Conservation (phyloP, 2,797 vertebrate species). For the Anolis apletophallus region DNA sequence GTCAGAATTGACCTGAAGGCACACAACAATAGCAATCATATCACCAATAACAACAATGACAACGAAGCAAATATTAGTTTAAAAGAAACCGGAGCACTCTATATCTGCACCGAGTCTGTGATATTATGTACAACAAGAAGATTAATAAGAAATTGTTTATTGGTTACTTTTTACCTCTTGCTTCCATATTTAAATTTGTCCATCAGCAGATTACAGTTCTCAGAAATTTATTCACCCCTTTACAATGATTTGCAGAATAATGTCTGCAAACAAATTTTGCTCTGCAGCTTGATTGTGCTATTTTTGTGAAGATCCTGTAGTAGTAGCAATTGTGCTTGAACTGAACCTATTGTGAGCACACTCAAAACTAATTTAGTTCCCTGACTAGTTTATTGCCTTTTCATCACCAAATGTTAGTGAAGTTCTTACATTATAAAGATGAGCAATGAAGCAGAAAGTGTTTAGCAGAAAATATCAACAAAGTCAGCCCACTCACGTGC, state of each 20-base stretch:
- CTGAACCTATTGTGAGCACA: constrained; percentile 10
- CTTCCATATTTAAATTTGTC: constrained; percentile 23
- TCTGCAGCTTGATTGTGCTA: constrained; percentile 31
- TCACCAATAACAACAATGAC: neutral
- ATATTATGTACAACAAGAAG: neutral
- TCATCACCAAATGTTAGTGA: constrained; percentile 38
- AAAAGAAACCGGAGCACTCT: neutral
- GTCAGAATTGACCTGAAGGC: no score
- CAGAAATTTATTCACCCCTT: constrained; percentile 38
- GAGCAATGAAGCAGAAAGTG: constrained; percentile 37
- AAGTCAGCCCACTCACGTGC: neutral
- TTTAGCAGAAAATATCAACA: constrained; percentile 19
- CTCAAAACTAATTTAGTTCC: constrained; percentile 38
- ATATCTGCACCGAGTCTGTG: neutral
- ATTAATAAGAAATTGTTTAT: constrained; percentile 5
- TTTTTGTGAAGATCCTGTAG: neutral
- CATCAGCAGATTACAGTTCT: constrained; percentile 13
- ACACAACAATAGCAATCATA: no score
- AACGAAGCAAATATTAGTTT: neutral
- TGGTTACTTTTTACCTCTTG: constrained; percentile 14
- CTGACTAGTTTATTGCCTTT: constrained; percentile 19
- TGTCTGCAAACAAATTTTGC: constrained; percentile 28
- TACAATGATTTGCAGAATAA: constrained; percentile 37
- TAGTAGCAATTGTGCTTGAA: constrained; percentile 29
- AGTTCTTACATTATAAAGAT: constrained; percentile 35